Conservation (phyloP, 2,797 vertebrate species). For the Epinephelus malabaricus region DNA sequence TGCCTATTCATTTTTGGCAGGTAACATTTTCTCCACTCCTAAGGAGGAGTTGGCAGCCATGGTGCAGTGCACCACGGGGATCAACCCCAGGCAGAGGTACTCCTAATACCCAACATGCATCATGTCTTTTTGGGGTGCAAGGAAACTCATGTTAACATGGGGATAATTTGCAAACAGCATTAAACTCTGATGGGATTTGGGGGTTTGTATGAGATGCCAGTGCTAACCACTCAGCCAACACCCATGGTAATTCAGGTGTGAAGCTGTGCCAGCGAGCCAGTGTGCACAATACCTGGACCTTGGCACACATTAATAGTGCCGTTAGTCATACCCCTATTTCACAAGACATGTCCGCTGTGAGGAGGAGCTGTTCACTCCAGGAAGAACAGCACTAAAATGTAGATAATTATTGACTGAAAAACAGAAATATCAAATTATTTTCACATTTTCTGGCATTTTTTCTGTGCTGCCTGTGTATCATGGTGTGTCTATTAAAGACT, state of each 20-base stretch:
- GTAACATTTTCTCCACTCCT: slow-evolving; percentile 27
- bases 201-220: slow-evolving; percentile 33
- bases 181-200: slow-evolving; percentile 23
- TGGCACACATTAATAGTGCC: slow-evolving; percentile 30
- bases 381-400: slow-evolving; percentile 4
- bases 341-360: slow-evolving; percentile 32
- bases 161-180: not conserved
- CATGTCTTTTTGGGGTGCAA: slow-evolving; percentile 14
- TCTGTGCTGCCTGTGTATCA: not conserved
- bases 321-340: slow-evolving; percentile 51
- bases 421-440: not conserved
- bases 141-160: slow-evolving; percentile 15
- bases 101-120: slow-evolving; percentile 5
- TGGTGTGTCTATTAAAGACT: not conserved
- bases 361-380: not conserved
- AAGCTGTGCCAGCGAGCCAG: slow-evolving; percentile 28
- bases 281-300: slow-evolving; percentile 16
- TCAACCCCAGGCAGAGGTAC: slow-evolving; percentile 12
- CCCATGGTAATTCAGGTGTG: not conserved
- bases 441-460: not conserved
- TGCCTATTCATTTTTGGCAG: not conserved
- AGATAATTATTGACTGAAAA: not conserved
- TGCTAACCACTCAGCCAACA: slow-evolving; percentile 40
- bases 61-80: not conserved
- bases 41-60: slow-evolving; percentile 1